Base-by-base conservation (phyloP, 2,888 invertebrate genomes). In the Clostera curtula region DNA sequence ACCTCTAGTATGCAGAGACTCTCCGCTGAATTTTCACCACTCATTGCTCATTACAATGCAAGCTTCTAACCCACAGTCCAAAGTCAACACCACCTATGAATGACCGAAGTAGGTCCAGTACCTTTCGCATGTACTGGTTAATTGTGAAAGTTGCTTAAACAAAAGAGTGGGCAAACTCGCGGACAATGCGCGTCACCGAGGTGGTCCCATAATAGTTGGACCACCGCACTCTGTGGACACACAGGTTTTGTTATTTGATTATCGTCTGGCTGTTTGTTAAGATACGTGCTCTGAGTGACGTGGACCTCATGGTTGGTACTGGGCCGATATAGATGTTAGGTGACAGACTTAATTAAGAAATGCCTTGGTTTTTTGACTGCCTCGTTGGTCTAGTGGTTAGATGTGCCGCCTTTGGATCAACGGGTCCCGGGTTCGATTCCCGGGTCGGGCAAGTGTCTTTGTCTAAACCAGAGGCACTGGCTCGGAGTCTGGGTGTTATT, bases 91-190 rank as follows among this genome's bases (percentile, higher is more conserved):
- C 31, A 36, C 28, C 33, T 21, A 36, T 31, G 27, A 31, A 32
- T 25, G 27, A 29, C 24, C 11, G 14, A 37, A 34, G 37, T 33
- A 36, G 28, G 36, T 33, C 28, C 28, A 27, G 34, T 29, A 35
- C 40, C 49, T 47, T 64, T 66, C 62, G 60, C 72, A 53, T 56
- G 44, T 39, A 49, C 47, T 34, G 60, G 68, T 64, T 77, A 77
- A 76, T 76, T 77, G 72, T 67, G 77, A 79, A 77, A 77, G 77
- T 66, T 64, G 42, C 58, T 55, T 64, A 70, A 74, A 77, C 74
- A 73, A 71, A 70, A 66, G 67, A 47, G 40, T 40, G 42, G 47
- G 49, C 51, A 51, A 43, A 55, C 39, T 42, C 31, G 39, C 39
- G 26, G 49, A 60, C 56, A 57, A 49, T 49, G 56, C 49, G 55